Percentiles rank a stretch among this genome's conserved stretches.
These are phyloP conservation scores for Apamea crenata DNA, from an alignment of 2,888 invertebrate genomes.

Conservation along the genomic window DNA sequence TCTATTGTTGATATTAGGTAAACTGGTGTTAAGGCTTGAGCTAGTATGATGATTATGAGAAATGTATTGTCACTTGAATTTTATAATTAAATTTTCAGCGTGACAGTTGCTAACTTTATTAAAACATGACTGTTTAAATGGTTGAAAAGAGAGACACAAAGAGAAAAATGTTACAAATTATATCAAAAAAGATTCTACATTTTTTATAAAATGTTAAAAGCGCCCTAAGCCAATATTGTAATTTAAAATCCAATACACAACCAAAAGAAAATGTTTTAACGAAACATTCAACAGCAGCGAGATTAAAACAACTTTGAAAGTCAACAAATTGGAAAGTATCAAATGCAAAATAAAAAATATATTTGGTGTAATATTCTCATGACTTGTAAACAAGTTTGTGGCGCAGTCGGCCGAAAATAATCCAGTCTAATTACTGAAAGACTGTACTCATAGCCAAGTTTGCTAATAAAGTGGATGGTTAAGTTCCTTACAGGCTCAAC, in stretches of 20 bases:
- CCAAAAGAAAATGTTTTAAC: not conserved
- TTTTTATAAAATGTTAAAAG: conserved; percentile 4
- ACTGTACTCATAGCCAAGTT: conserved; percentile 85
- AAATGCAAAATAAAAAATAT: conserved; percentile 59
- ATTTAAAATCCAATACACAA: conserved; percentile 13
- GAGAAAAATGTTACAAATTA: conserved; percentile 3
- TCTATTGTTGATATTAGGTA: conserved; percentile 61
- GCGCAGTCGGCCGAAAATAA: conserved; percentile 85
- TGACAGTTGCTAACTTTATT: not conserved
- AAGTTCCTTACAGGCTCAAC: conserved; percentile 78
- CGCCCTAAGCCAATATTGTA: not conserved
- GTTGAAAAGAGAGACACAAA: not conserved
- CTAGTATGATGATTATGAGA: conserved; percentile 33
- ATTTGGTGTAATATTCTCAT: conserved; percentile 62
- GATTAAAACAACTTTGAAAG: conserved; percentile 28
- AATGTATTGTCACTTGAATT: conserved; percentile 7
- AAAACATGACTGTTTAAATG: not conserved
- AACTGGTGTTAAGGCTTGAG: conserved; percentile 54
- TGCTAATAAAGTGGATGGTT: conserved; percentile 89
- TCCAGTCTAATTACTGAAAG: conserved; percentile 88
- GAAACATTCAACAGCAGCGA: not conserved
- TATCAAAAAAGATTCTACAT: not conserved
- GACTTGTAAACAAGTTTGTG: conserved; percentile 75
- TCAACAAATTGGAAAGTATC: conserved; percentile 42
- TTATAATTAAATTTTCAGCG: not conserved